Evolutionary conservation across 1,140 invertebrate genomes (phyloP), one percentile per base, ranked within the genome.

Genomic region (Drosophila ambigua): DNA sequence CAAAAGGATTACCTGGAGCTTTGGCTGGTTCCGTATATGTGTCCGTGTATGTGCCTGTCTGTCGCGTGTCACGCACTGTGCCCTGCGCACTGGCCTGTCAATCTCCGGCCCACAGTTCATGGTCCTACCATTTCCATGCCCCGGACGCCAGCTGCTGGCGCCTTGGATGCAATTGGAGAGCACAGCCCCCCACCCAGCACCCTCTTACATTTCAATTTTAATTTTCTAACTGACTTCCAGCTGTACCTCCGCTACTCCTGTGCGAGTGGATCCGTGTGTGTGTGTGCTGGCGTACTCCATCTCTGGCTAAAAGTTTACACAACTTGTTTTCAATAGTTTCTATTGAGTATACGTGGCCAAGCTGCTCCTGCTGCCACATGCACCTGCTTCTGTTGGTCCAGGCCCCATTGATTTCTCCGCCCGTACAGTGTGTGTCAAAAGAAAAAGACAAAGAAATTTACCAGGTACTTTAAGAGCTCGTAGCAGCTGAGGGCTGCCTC

Each of bases 1-100:
- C 83, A 67, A 72, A 55, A 71, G 84, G 83, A 88, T 88, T 88
- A 88, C 83, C 76, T 71, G 67, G 35, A 58, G 80, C 83, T 88
- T 88, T 75, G 81, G 79, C 65, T 78, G 82, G 83, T 88, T 77
- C 49, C 79, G 72, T 60, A 67, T 62, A 72, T 63, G 79, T 58
- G 49, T 1, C 52, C 51, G 52, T 44, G 15, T 52, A 35, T 53
- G 11, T 52, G 51, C 50, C 64, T 55, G 63, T 24, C 43, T 63
- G 61, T 64, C 60, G 72, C 72, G 68, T 80, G 77, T 73, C 82
- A 87, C 82, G 81, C 82, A 85, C 77, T 77, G 78, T 20, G 20
- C 20, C 20, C 20, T 20, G 68, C 60, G 43, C 62, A 48, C 46
- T 44, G 26, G 65, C 57, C 60, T 63, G 77, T 83, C 79, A 79